phyloP scores from a whole-genome alignment of 2,797 vertebrate genomes.

The Typhlichthys subterraneus region DNA sequence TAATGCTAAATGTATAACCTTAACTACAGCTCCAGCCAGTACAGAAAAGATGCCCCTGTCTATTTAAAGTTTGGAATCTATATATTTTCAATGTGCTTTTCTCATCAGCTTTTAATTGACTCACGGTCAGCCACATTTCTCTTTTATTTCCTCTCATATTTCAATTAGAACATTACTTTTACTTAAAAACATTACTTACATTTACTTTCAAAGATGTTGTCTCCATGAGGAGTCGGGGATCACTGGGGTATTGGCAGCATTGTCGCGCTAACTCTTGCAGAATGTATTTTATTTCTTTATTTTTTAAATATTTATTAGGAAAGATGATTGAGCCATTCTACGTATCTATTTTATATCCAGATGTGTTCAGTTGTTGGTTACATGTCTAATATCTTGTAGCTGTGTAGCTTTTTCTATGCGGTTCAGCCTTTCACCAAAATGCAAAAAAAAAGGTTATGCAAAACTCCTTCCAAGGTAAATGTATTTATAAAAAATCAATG shows the following conservation, averaged over 20 bases:
- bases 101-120: not conserved
- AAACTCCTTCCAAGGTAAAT: no score
- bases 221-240: not conserved
- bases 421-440: no score
- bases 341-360: no score
- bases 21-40: not conserved
- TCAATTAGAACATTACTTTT: slow-evolving; percentile 3
- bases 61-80: not conserved
- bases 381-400: no score
- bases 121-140: not conserved
- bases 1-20: no score
- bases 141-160: not conserved
- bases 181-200: not conserved
- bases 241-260: not conserved
- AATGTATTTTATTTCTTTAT: no score
- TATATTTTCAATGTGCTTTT: not conserved
- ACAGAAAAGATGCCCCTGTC: not conserved
- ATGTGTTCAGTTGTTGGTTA: no score
- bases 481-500: no score
- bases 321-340: no score
- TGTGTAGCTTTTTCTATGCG: no score
- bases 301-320: no score
- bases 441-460: no score
- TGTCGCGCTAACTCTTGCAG: not conserved
- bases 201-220: not conserved